These are phyloP conservation scores for Psylliodes chrysocephalus DNA, from an alignment of 2,888 invertebrate genomes.

Conservation along the genomic window DNA sequence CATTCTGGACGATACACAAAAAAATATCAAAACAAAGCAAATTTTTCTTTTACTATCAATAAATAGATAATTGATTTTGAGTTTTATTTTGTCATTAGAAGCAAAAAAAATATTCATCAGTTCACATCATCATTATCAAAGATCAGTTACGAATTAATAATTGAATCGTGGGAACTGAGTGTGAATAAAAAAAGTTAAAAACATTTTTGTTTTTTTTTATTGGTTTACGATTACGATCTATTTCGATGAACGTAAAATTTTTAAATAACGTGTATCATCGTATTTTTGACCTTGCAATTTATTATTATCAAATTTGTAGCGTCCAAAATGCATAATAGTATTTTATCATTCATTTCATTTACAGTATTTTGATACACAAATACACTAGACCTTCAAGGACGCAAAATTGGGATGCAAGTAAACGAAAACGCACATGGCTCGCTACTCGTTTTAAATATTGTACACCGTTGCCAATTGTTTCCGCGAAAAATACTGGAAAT, in stretches of 20 bases:
- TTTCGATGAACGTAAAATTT: neutral
- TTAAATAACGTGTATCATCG: neutral
- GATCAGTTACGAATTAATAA: no score
- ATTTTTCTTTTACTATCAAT: no score
- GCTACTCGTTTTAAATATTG: neutral
- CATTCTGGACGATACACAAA: no score
- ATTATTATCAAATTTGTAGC: neutral
- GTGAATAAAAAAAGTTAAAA: no score
- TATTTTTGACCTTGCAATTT: neutral
- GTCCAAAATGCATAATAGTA: conserved; percentile 14
- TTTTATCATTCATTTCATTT: conserved; percentile 23
- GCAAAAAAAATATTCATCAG: no score
- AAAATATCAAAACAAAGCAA: no score
- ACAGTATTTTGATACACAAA: neutral
- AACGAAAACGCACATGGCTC: neutral
- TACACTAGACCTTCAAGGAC: neutral
- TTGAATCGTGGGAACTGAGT: no score
- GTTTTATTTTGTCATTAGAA: no score
- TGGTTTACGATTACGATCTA: no score
- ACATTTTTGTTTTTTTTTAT: no score
- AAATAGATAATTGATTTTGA: no score
- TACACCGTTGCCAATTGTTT: conserved; percentile 9
- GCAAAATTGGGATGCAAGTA: conserved; percentile 11
- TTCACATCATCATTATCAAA: no score
- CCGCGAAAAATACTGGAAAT: neutral